Evolutionary conservation across 2,113 vertebrate genomes (phyloP).

Genomic region (Herpailurus yagouaroundi): DNA sequence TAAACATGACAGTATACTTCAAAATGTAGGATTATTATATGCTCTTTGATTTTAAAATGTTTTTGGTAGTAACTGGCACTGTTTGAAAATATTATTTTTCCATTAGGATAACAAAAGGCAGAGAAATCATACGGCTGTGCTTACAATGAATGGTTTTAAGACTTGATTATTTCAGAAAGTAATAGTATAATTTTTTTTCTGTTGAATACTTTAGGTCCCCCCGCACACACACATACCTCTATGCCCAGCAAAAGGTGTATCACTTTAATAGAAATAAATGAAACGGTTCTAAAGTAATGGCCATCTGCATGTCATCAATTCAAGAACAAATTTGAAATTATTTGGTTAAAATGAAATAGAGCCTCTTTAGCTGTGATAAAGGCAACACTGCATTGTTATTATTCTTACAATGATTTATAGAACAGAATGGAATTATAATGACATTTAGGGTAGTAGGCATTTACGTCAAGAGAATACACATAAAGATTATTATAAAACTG

Average conservation of each 20-base stretch:
- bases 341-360: slow-evolving; percentile 40
- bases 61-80: neutral
- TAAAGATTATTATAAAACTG: slow-evolving; percentile 35
- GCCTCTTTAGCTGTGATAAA: slow-evolving; percentile 26
- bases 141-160: neutral
- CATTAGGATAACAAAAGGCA: neutral
- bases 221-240: neutral
- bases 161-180: neutral
- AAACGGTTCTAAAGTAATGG: slow-evolving; percentile 11
- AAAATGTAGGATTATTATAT: neutral
- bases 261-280: slow-evolving; percentile 58
- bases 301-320: neutral
- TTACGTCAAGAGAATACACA: slow-evolving; percentile 19
- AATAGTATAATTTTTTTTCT: neutral
- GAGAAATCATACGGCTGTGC: neutral
- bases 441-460: neutral
- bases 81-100: neutral
- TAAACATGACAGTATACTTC: neutral
- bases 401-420: neutral
- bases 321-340: slow-evolving; percentile 24
- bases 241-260: neutral
- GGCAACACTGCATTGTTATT: neutral
- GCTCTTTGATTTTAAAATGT: neutral
- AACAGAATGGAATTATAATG: neutral
- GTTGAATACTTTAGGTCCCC: neutral